Evolutionary conservation across 1,140 invertebrate genomes (phyloP), one percentile per base, ranked within the genome.

Genomic region (Neotoxoptera formosana): DNA sequence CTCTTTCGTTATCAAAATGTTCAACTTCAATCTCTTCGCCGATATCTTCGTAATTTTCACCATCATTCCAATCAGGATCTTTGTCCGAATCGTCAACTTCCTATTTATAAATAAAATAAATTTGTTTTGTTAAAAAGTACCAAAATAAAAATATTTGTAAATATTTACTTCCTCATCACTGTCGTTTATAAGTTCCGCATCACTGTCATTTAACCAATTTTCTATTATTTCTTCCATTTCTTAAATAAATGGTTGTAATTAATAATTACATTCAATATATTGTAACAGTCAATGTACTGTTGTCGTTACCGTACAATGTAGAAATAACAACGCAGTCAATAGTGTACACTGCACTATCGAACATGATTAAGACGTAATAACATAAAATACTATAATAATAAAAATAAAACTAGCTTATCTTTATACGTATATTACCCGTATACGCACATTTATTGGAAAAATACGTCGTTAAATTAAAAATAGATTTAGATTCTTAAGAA

Each of bases 181-280:
- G 25, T 76, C 67, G n/a, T 14, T 56, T 56, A 56, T n/a, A 76
- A 76, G 67, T 83, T 83, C 76, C 34, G 34, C 76, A 83, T 83
- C 76, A 83, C 76, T 83, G 76, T 83, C 76, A 83, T 83, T 83
- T 83, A 83, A 83, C 20, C 76, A 83, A 83, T 83, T 36, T 83
- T 83, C 76, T 20, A 83, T 83, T 11, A 83, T 83, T 83, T 83
- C n/a, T 83, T 83, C 76, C 76, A 83, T 36, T 83, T 83, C 34
- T 36, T 36, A 14, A 36, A 83, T 36, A 36, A 83, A 36, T 83
- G n/a, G 34, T 36, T 83, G 76, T 83, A 83, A 41, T 83, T 36
- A 56, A 56, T 81, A 81, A 34, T 36, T 83, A 36, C 76, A 17
- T 34, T 36, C 34, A 56, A 56, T 56, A 56, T 56, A 56, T 56